Evolutionary conservation across 2,113 vertebrate species (phyloP).

Genomic region (Athene cunicularia): DNA sequence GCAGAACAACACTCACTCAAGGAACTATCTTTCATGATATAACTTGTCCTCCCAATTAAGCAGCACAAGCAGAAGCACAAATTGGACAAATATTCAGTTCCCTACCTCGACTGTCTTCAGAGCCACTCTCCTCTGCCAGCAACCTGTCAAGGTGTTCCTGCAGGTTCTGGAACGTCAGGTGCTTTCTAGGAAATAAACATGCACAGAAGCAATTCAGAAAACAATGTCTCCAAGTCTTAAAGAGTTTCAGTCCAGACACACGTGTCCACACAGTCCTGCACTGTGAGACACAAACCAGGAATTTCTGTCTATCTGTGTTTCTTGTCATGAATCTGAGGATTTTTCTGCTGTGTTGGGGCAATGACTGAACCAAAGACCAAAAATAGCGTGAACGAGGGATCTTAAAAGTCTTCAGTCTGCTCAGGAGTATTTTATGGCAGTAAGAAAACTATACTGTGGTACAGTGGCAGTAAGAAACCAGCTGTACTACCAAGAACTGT

Average conservation of each 20-base stretch:
- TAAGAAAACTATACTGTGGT: background rate
- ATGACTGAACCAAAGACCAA: background rate
- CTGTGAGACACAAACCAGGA: background rate
- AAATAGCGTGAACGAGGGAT: background rate
- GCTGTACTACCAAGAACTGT: background rate
- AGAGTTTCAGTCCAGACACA: background rate
- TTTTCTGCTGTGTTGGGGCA: background rate
- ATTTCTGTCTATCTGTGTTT: background rate
- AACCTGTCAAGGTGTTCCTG: slow-evolving; percentile 86
- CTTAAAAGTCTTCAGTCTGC: background rate
- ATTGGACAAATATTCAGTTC: background rate
- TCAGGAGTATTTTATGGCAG: background rate
- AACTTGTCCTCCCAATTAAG: background rate
- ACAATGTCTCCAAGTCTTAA: background rate
- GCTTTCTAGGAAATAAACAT: slow-evolving; percentile 79
- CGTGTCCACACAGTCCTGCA: rapidly evolving
- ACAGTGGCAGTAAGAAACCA: background rate
- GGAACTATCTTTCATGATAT: background rate
- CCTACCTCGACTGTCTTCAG: slow-evolving; percentile 82
- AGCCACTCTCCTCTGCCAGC: slow-evolving; percentile 80
- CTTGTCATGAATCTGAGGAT: background rate
- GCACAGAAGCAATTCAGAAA: slow-evolving; percentile 12
- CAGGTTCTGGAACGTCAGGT: slow-evolving; percentile 91
- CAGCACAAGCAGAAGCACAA: background rate
- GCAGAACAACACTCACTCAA: background rate